Evolutionary conservation across 2,888 invertebrate genomes (phyloP).

Genomic region (Trissolcus japonicus): DNA sequence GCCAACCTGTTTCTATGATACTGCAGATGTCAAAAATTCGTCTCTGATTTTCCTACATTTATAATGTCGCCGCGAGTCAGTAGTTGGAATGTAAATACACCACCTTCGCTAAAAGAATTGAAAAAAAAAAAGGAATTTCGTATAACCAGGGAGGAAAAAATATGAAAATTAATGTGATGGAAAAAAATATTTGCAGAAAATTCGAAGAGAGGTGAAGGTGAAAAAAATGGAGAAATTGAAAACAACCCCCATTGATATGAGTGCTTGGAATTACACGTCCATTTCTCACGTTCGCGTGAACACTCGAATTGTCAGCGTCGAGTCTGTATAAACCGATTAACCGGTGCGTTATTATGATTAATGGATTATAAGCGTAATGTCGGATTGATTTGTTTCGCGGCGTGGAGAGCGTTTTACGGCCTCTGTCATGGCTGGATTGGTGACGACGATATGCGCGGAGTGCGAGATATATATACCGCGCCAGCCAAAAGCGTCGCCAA

Average conservation of each 20-base stretch:
- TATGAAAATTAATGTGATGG: no score
- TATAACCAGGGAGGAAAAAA: no score
- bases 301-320: no score
- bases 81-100: conserved; percentile 28
- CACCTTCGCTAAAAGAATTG: no score
- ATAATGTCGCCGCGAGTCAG: conserved; percentile 15
- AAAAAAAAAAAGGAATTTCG: no score
- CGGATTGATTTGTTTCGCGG: conserved; percentile 31
- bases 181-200: no score
- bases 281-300: no score
- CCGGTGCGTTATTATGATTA: conserved; percentile 49
- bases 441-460: neutral
- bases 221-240: no score
- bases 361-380: conserved; percentile 42
- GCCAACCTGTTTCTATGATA: neutral
- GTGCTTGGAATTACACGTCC: no score
- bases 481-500: conserved; percentile 23
- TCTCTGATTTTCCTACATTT: neutral
- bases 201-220: no score
- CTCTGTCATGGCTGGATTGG: neutral
- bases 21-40: conserved; percentile 21
- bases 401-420: conserved; percentile 11
- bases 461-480: conserved; percentile 2
- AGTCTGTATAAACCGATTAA: conserved; percentile 35
- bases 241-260: no score